These are phyloP conservation scores for Orthosia cruda DNA, from an alignment of 2,888 invertebrate species.

Conservation along the genomic window DNA sequence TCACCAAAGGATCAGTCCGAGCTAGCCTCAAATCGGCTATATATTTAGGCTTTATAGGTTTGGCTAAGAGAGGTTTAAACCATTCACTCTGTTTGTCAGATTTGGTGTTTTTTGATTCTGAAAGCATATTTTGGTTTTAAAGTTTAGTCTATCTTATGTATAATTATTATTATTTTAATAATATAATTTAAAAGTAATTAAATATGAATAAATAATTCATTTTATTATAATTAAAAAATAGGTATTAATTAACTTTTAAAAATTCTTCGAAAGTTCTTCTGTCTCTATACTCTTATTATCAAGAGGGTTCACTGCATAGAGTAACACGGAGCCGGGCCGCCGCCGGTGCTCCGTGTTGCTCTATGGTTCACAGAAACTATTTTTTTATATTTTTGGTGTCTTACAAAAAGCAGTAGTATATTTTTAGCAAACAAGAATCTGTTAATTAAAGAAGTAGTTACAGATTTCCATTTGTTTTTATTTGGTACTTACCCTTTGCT, in stretches of 20 bases:
- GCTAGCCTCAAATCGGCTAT: slow-evolving; percentile 74
- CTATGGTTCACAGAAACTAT: not conserved
- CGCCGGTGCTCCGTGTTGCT: too few relatives aligned
- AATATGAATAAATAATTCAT: too few relatives aligned
- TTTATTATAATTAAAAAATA: too few relatives aligned
- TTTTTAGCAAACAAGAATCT: too few relatives aligned
- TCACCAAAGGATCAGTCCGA: slow-evolving; percentile 29
- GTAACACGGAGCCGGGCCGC: too few relatives aligned
- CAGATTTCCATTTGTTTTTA: not conserved
- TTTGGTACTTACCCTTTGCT: slow-evolving; percentile 18
- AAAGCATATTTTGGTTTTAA: slow-evolving; percentile 20
- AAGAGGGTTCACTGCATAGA: too few relatives aligned
- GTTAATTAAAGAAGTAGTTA: too few relatives aligned
- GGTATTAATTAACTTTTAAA: too few relatives aligned
- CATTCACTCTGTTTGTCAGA: slow-evolving; percentile 2
- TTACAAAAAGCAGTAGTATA: not conserved
- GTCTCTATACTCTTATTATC: too few relatives aligned
- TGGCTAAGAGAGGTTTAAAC: slow-evolving; percentile 15
- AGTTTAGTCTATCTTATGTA: not conserved
- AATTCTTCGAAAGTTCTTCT: too few relatives aligned
- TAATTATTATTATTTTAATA: too few relatives aligned
- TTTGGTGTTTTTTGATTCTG: slow-evolving; percentile 19
- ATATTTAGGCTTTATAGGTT: slow-evolving; percentile 77
- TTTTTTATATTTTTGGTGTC: not conserved
- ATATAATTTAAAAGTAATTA: too few relatives aligned